phyloP scores from a whole-genome alignment of 2,113 vertebrate genomes.

The Micromys minutus region DNA sequence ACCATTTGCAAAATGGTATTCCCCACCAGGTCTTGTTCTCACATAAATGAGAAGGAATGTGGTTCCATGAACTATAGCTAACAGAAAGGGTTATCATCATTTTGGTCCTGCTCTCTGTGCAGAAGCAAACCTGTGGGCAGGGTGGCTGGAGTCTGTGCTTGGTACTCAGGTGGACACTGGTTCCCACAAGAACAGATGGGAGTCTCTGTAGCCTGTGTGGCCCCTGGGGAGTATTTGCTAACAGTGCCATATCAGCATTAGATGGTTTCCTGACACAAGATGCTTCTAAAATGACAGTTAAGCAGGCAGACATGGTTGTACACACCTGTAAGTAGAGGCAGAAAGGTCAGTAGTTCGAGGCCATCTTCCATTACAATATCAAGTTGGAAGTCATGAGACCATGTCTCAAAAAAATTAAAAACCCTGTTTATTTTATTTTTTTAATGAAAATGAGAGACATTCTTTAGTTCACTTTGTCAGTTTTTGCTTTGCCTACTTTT shows the following conservation, averaged over 20 bases:
- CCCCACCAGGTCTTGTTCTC: not conserved
- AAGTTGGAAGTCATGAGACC: not conserved
- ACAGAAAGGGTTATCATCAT: not conserved
- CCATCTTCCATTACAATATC: not conserved
- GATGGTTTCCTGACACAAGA: not conserved
- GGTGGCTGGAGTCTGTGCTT: not conserved
- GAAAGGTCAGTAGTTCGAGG: not conserved
- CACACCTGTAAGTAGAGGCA: not conserved
- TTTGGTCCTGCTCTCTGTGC: not conserved
- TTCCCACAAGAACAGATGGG: not conserved
- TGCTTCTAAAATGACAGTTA: not conserved
- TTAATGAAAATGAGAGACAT: slow-evolving; percentile 8
- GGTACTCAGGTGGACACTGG: not conserved
- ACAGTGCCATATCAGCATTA: not conserved
- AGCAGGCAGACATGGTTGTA: not conserved
- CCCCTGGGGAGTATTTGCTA: too few relatives aligned
- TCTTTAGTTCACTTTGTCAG: not conserved
- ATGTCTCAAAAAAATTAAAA: too few relatives aligned
- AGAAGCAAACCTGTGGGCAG: not conserved
- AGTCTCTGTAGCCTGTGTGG: not conserved
- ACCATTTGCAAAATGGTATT: not conserved
- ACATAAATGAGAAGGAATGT: accelerated
- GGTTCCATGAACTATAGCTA: not conserved
- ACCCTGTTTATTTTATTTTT: too few relatives aligned
- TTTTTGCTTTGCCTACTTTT: not conserved